Base-by-base conservation (phyloP, 1,140 invertebrate genomes). In the Maconellicoccus hirsutus region DNA sequence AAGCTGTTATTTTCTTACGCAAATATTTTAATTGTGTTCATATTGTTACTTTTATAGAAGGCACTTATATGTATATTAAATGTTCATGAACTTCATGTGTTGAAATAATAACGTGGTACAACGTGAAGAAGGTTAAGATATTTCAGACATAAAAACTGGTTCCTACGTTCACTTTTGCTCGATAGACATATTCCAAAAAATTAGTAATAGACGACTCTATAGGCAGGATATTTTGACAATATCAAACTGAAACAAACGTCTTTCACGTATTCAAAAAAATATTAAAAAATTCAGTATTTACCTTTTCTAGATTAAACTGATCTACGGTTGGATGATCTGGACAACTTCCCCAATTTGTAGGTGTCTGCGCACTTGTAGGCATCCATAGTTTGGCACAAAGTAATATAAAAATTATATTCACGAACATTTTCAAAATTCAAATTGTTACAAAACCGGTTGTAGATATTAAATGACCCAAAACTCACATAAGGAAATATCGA, bases 51-150 rank as follows among this genome's bases (percentile, higher is more conserved):
- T 33, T 12, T 33, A 52, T 14, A 38, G 33, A 6, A 19, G 6
- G 42, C n/a, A 52, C 42, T 16, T 16, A 52, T 16, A 52, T 52
- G 3, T 52, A n/a, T 33, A 33, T 8, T 3, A 19, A 8, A 52
- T 52, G 42, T 52, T 52, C 42, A 3, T 52, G 42, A 52, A 52
- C 42, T 52, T 52, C 42, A 52, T 52, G 42, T 52, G 42, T 52
- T 52, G 42, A 52, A 52, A 52, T 19, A 52, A 8, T 16, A 8
- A 16, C 16, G 6, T 52, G 33, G 16, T 52, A 52, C 42, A 33
- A 33, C 29, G 12, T 19, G 42, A 52, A 52, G 42, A 52, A 52
- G 42, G 42, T 52, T 19, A 19, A 16, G 16, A 52, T 19, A 52
- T 3, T 52, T 52, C n/a, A 14, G 42, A 19, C 42, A 52, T 7